Base-by-base conservation (phyloP, 2,113 vertebrate genomes). In the Irena cyanogastra region DNA sequence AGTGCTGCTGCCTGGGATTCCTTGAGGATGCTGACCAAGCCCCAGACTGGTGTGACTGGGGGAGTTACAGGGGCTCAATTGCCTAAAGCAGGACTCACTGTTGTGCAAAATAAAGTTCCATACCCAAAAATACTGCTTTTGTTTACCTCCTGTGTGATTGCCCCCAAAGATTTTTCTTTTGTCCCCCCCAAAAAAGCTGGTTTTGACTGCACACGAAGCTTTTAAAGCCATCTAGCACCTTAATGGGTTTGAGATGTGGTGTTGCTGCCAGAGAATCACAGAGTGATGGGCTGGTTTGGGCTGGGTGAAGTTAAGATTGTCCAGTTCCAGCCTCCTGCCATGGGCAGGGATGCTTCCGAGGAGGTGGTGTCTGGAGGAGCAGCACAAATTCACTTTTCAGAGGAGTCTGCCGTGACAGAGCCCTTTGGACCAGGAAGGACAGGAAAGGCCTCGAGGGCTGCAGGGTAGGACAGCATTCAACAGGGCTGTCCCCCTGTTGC, bases 131-230 rank as follows among this genome's bases (percentile, higher is more conserved):
- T 49, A 9, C 19, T 60, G 21, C 10, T 83, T 86, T 24, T 78
- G 4, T 56, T 80, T 31, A 5, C 3, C 11, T 23, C 7, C 4
- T 6, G 1, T 9, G 5, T 19, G 24, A 35, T 7, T 54, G 3
- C 3, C 28, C 45, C 4, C 16, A 30, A 69, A 18, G 16, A 22
- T 28, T 42, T 60, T 72, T 9, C 9, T 53, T 60, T 53, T 35
- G 6, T 42, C 6, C 5, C 13, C 23, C 31, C 10, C 0, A 0
- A 18, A 49, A 37, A 71, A 23, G 1, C 31, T 69, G 41, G 4
- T 30, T 90, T 56, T 74, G 33, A 12, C 22, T 87, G 50, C 37
- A 41, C 13, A 11, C 7, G 26, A 72, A 76, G 30, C 2, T 56
- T 19, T 15, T 9, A 27, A 54, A 11, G 19, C 64, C 33, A 37